Conservation (phyloP, 2,888 invertebrate genomes). For the Trichopria drosophilae region DNA sequence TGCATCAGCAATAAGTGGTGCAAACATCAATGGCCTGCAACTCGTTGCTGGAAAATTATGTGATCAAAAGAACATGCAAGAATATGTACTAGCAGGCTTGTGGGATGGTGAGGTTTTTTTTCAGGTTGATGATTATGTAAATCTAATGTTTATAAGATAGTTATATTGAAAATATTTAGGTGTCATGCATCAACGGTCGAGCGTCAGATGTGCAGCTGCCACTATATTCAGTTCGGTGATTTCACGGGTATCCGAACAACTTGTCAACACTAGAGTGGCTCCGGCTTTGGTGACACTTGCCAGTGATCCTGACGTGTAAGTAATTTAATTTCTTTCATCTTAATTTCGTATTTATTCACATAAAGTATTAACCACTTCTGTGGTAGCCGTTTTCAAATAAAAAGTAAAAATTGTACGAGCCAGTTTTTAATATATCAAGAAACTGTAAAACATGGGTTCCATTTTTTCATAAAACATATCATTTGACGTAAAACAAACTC, state of each 20-base stretch:
- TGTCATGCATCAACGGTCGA: conserved; percentile 67
- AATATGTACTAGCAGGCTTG: conserved; percentile 66
- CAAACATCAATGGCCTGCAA: conserved; percentile 61
- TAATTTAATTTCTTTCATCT: conserved; percentile 34
- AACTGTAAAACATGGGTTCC: no score
- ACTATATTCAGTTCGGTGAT: conserved; percentile 65
- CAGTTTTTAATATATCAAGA: no score
- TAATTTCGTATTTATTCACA: no score
- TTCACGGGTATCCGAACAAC: conserved; percentile 61
- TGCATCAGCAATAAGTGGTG: conserved; percentile 58
- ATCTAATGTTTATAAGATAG: neutral
- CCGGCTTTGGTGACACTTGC: conserved; percentile 74
- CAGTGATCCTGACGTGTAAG: conserved; percentile 70
- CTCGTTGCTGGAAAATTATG: conserved; percentile 62
- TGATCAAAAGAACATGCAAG: conserved; percentile 61
- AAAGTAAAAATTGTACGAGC: no score
- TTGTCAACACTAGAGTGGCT: conserved; percentile 64
- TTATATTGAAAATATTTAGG: conserved; percentile 50
- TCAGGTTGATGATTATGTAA: conserved; percentile 1
- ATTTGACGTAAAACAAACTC: no score
- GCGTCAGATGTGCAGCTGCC: conserved; percentile 66
- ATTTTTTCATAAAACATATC: no score
- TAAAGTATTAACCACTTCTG: no score
- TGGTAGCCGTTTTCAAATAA: no score
- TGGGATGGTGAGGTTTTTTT: conserved; percentile 65